These are phyloP conservation scores for Hydrophis major DNA, from an alignment of 2,797 vertebrate genomes.

Conservation along the genomic window DNA sequence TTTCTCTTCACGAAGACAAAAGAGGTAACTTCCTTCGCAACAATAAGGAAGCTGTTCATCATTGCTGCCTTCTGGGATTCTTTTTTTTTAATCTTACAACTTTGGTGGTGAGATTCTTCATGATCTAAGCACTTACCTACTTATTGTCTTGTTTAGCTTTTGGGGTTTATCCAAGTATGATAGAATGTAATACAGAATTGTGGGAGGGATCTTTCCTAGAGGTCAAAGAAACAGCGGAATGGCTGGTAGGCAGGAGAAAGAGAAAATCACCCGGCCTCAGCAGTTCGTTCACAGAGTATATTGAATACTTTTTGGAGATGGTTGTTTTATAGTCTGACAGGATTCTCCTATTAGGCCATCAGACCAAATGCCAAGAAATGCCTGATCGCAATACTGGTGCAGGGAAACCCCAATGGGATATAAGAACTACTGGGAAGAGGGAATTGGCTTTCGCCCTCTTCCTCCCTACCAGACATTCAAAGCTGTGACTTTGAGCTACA, in stretches of 20 bases:
- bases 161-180: background rate
- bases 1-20: background rate
- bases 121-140: background rate
- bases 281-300: too few species aligned
- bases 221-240: too few species aligned
- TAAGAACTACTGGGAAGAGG: background rate
- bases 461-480: background rate
- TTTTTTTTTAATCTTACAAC: background rate
- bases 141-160: background rate
- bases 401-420: background rate
- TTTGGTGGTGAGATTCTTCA: background rate
- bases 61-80: background rate
- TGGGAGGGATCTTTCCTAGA: too few species aligned
- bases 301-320: background rate
- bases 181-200: background rate
- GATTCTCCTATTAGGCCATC: background rate
- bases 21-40: background rate
- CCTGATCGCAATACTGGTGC: background rate
- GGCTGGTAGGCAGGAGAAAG: too few species aligned
- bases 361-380: background rate
- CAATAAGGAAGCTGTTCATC: background rate
- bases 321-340: background rate
- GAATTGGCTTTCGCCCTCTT: background rate
- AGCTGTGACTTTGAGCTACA: background rate
- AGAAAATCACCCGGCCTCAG: too few species aligned